phyloP scores from a whole-genome alignment of 2,113 vertebrate species.

The Callocephalon fimbriatum region DNA sequence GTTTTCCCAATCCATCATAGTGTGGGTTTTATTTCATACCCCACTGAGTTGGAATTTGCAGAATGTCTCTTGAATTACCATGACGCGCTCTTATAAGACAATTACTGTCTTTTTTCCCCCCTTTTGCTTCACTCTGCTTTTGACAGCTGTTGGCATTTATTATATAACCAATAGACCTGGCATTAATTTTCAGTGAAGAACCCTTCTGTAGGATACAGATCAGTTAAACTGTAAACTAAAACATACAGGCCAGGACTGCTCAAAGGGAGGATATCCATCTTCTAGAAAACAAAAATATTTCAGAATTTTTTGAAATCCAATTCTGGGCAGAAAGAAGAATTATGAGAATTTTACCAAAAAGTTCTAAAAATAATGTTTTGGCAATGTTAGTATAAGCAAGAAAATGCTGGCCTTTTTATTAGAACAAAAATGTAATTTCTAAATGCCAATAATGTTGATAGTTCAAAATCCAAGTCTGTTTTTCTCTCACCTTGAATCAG shows the following conservation, averaged over 20 bases:
- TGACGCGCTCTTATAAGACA: conserved; percentile 74
- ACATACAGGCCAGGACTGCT: background rate
- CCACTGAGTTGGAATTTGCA: conserved; percentile 62
- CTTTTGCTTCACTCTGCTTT: conserved; percentile 36
- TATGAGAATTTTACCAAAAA: background rate
- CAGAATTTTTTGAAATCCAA: background rate
- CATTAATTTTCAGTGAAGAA: conserved; percentile 19
- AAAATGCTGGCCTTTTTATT: background rate
- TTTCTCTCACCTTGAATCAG: background rate
- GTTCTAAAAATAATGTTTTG: background rate
- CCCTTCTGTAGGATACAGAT: background rate
- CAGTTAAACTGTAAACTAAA: background rate
- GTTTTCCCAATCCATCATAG: conserved; percentile 78
- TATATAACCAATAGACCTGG: background rate
- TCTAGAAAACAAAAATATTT: background rate
- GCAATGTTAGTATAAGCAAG: background rate
- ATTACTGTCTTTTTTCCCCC: conserved; percentile 72
- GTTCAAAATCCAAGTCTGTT: background rate
- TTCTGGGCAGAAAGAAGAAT: background rate
- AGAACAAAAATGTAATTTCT: background rate
- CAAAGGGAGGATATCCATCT: background rate
- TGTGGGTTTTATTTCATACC: conserved; percentile 63
- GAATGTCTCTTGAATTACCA: conserved; percentile 76
- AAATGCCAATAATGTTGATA: background rate
- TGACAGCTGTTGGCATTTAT: conserved; percentile 54